phyloP scores from a whole-genome alignment of 2,888 invertebrate species.

The Polyommatus iphigenia region DNA sequence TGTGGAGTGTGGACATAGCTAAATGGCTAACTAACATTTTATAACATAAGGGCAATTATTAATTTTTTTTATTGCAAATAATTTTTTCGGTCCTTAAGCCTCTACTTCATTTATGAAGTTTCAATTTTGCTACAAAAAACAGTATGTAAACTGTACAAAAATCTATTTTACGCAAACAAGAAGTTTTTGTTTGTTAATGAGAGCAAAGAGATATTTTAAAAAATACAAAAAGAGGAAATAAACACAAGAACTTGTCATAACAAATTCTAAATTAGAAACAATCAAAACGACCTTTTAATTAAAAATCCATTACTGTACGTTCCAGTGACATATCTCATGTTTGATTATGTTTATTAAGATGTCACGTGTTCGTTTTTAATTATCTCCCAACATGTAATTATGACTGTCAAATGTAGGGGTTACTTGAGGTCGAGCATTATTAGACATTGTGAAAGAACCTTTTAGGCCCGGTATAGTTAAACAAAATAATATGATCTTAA shows the following conservation, averaged over 20 bases:
- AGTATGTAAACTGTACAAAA: no score
- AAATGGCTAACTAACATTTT: no score
- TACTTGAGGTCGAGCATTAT: background rate
- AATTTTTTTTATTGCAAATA: no score
- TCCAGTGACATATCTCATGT: background rate
- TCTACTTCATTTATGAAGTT: no score
- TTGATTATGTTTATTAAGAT: background rate
- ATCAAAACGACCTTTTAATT: background rate
- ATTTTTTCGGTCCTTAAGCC: no score
- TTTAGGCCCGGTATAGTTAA: background rate
- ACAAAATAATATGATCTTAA: no score
- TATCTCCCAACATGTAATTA: constrained; percentile 8
- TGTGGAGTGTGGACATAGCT: no score
- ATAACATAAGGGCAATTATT: no score
- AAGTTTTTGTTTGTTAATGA: background rate
- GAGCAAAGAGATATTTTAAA: background rate
- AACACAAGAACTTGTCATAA: background rate
- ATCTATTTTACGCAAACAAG: no score
- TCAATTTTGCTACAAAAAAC: no score
- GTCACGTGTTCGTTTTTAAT: background rate
- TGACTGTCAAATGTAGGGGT: background rate
- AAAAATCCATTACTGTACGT: background rate
- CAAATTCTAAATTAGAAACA: background rate
- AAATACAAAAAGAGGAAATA: background rate
- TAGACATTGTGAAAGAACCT: background rate